A percentile compares a stretch with the other conserved stretches of the same genome.
phyloP scores from a whole-genome alignment of 35 echinoderm and acorn worm species.

The Lytechinus variegatus region DNA sequence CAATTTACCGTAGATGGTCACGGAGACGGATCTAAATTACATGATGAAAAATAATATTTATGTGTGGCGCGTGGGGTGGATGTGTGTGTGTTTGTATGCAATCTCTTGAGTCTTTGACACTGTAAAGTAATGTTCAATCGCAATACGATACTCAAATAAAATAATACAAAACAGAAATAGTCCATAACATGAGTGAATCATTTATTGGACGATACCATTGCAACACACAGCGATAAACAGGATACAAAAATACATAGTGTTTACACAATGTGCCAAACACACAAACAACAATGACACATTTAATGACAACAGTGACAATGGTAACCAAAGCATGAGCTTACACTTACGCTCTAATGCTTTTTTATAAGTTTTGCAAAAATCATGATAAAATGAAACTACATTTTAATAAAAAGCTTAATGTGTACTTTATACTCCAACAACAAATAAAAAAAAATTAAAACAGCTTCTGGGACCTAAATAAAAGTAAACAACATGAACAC shows the following conservation, averaged over 20 bases:
- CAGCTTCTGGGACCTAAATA: not conserved
- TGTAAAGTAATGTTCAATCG: too few species aligned
- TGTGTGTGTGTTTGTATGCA: too few species aligned
- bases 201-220: conserved; percentile 42
- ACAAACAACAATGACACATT: not conserved
- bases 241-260: conserved; percentile 43
- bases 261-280: conserved; percentile 28
- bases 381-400: not conserved
- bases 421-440: not conserved
- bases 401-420: not conserved
- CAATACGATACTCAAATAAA: not conserved
- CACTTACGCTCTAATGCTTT: not conserved
- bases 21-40: too few species aligned
- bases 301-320: not conserved
- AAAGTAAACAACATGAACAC: not conserved
- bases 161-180: not conserved
- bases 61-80: too few species aligned
- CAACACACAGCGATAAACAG: conserved; percentile 35
- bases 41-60: too few species aligned
- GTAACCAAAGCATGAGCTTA: not conserved
- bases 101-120: too few species aligned
- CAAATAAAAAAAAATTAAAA: not conserved
- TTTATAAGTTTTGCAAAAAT: not conserved
- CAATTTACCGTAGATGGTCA: too few species aligned
- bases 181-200: conserved; percentile 31